phyloP scores from a whole-genome alignment of 1,140 invertebrate species.

The Andrena cerasifolii region DNA sequence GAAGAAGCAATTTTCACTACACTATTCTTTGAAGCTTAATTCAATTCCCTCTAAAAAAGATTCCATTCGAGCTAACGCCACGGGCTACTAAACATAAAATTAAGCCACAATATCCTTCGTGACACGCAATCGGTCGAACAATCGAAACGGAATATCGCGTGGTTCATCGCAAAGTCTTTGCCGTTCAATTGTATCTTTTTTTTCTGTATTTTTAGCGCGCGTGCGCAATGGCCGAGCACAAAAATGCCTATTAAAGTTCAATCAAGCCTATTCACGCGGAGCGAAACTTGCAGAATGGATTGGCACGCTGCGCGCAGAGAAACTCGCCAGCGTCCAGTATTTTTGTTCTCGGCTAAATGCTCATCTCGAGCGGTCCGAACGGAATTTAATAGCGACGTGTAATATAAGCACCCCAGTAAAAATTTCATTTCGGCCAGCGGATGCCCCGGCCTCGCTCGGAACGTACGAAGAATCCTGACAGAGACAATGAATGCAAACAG shows the following conservation, averaged over 20 bases:
- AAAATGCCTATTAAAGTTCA: constrained; percentile 33
- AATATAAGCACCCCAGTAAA: not conserved
- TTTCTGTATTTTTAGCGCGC: not conserved
- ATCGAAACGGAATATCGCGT: not conserved
- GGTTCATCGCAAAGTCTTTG: not conserved
- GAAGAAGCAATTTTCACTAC: no score
- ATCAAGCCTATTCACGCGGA: constrained; percentile 22
- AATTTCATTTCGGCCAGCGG: constrained; percentile 28
- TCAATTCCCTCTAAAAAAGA: no score
- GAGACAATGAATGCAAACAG: constrained; percentile 31
- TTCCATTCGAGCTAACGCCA: no score
- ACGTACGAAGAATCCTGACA: constrained; percentile 3
- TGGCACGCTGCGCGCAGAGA: no score
- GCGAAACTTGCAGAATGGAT: constrained; percentile 3
- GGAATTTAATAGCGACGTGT: constrained; percentile 23
- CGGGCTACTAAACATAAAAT: not conserved
- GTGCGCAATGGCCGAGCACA: not conserved
- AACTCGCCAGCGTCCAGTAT: not conserved
- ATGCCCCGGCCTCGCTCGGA: not conserved
- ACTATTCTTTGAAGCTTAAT: no score
- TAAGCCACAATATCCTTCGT: not conserved
- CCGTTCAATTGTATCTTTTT: not conserved
- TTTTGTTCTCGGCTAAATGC: not conserved
- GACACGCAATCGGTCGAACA: not conserved
- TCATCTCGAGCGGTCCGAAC: not conserved